Evolutionary conservation across 2,113 vertebrate genomes (phyloP).

Genomic region (Brachirus orientalis): DNA sequence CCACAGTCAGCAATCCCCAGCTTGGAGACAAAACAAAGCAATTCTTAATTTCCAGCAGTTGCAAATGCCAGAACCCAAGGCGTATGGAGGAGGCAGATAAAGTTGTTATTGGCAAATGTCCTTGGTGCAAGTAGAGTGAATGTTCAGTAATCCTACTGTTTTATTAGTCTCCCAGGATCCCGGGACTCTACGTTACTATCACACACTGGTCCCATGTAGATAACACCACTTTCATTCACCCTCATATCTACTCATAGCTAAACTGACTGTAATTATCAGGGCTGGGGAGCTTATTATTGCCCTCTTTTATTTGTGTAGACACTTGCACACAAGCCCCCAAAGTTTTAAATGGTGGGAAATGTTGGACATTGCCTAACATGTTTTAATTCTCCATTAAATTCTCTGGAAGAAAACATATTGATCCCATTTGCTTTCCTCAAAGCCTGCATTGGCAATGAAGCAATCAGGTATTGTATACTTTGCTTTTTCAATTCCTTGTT

Average conservation of each 20-base stretch:
- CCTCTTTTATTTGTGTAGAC: constrained; percentile 74
- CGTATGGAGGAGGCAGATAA: constrained; percentile 92
- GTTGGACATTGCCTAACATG: constrained; percentile 59
- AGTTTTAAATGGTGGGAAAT: constrained; percentile 61
- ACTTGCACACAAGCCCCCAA: constrained; percentile 47
- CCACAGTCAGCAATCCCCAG: constrained; percentile 84
- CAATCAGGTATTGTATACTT: constrained; percentile 64
- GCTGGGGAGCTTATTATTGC: constrained; percentile 79
- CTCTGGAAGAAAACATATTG: constrained; percentile 42
- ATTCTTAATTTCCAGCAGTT: constrained; percentile 88
- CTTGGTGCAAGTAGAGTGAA: constrained; percentile 83
- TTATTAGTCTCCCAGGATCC: constrained; percentile 92
- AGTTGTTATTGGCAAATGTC: constrained; percentile 92
- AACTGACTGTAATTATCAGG: constrained; percentile 83
- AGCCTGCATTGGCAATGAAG: constrained; percentile 68
- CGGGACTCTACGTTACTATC: constrained; percentile 85
- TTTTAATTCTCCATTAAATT: constrained; percentile 63
- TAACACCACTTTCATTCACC: constrained; percentile 84
- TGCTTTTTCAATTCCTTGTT: constrained; percentile 54
- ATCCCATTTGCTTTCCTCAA: constrained; percentile 57
- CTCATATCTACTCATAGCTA: constrained; percentile 84
- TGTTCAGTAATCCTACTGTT: constrained; percentile 86
- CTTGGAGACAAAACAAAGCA: constrained; percentile 86
- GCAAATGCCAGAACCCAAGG: constrained; percentile 85
- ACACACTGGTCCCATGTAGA: constrained; percentile 90